Evolutionary conservation across 1,140 invertebrate species (phyloP).

Genomic region (Sipha flava): DNA sequence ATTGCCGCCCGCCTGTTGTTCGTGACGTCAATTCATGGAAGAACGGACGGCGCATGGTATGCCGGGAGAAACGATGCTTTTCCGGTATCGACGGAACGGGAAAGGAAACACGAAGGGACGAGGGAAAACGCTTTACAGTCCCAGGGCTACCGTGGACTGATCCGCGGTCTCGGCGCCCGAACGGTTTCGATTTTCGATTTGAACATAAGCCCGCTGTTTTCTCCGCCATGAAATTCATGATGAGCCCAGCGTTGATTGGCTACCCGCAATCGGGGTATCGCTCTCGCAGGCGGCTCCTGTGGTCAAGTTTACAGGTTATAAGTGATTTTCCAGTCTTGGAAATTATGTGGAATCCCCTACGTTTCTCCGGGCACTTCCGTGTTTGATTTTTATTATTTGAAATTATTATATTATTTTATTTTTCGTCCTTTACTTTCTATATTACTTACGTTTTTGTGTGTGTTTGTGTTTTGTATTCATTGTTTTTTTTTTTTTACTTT

Average conservation of each 20-base stretch:
- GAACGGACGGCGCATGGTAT: neutral
- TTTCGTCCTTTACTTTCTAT: neutral
- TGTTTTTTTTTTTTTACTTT: neutral
- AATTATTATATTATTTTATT: neutral
- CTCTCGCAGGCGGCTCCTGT: constrained; percentile 9
- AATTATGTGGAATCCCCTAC: neutral
- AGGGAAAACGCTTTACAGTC: too few relatives aligned
- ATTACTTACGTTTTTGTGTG: neutral
- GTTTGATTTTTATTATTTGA: neutral
- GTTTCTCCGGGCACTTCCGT: neutral
- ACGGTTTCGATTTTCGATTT: neutral
- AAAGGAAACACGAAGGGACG: too few relatives aligned
- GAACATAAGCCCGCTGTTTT: neutral
- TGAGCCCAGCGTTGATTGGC: neutral
- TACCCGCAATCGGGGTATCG: neutral
- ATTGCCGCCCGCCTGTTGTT: too few relatives aligned
- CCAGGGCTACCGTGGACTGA: too few relatives aligned
- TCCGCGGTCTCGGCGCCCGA: too few relatives aligned
- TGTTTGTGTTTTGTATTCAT: neutral
- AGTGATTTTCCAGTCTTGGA: neutral
- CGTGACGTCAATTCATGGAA: neutral
- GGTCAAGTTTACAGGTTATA: constrained; percentile 27
- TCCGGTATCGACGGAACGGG: too few relatives aligned
- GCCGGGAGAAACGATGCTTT: neutral
- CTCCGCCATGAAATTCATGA: neutral